Evolutionary conservation across 1,140 invertebrate genomes (phyloP).

Genomic region (Drosophila neocordata): DNA sequence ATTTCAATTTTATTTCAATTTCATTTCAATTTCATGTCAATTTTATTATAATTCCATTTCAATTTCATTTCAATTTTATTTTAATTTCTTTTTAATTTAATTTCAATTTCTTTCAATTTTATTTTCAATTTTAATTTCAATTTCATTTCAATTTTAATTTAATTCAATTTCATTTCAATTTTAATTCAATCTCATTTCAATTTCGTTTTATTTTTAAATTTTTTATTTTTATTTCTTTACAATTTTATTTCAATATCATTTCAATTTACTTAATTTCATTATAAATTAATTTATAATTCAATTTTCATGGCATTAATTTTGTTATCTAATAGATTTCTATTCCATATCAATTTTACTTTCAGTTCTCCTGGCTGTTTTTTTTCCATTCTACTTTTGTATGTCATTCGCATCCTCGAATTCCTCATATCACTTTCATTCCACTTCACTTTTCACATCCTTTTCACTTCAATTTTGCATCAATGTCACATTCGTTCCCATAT

Average conservation of each 20-base stretch:
- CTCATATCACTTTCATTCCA: background rate
- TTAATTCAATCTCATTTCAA: background rate
- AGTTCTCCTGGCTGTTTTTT: too few species aligned
- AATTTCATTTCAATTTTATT: background rate
- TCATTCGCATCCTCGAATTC: too few species aligned
- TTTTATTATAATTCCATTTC: background rate
- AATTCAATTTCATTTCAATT: background rate
- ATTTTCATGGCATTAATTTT: too few species aligned
- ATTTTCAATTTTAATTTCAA: background rate
- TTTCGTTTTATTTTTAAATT: background rate
- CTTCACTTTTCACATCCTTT: background rate
- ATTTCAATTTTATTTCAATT: background rate
- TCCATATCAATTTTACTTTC: too few species aligned
- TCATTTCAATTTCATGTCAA: background rate
- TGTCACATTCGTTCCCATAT: background rate
- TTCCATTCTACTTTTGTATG: too few species aligned
- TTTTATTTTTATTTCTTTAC: too few species aligned
- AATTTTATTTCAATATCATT: too few species aligned
- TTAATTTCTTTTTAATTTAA: background rate
- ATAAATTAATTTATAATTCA: too few species aligned
- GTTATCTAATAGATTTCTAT: too few species aligned
- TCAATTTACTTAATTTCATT: too few species aligned
- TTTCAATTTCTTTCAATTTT: too few species aligned
- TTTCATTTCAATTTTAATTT: background rate
- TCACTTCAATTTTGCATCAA: background rate